Base-by-base conservation (phyloP, 2,888 invertebrate genomes). In the Melangyna quadrimaculata region DNA sequence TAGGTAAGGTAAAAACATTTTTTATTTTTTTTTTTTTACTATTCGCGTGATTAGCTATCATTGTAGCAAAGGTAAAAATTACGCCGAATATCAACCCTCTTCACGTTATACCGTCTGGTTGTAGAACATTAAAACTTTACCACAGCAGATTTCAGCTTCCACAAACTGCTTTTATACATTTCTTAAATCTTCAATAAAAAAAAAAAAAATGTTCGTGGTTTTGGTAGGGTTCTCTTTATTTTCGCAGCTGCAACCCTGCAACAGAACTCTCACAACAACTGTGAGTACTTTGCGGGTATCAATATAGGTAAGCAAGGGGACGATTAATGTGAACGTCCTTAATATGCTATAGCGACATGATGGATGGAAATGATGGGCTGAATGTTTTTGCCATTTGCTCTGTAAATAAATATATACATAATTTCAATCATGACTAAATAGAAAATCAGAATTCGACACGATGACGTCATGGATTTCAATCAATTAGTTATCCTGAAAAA, bases 391-490 rank as follows among this genome's bases (percentile, higher is more conserved):
- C 73, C 81, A 65, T 86, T 81, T 73, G 61, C 65, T 73, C 73
- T 73, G 48, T 67, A 78, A 81, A 78, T 86, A 86, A 78, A 86
- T 81, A 86, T 81, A 86, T 86, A 81, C 77, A 86, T 78, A 81
- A 78, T 81, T 81, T 81, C 73, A 86, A 86, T 86, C 86, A 78
- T 86, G 81, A 86, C 86, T 77, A 86, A 86, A 89, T 88, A 80
- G 87, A 88, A 88, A 90, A 88, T 89, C 88, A 88, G 78, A 90
- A 91, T 91, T 91, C 91, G 91, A 89, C 91, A 91, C 89, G 90
- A 91, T 91, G 91, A 91, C 91, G 91, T 91, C 90, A 91, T 91
- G 91, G 89, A 79, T 65, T 72, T 87, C 88, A 91, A 91, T 91
- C 90, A 90, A 91, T 91, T 91, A 90, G 86, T 78, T 81, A 81